These are phyloP conservation scores for Gallinago nigripennis DNA, from an alignment of 2,797 vertebrate genomes.

Conservation along the genomic window DNA sequence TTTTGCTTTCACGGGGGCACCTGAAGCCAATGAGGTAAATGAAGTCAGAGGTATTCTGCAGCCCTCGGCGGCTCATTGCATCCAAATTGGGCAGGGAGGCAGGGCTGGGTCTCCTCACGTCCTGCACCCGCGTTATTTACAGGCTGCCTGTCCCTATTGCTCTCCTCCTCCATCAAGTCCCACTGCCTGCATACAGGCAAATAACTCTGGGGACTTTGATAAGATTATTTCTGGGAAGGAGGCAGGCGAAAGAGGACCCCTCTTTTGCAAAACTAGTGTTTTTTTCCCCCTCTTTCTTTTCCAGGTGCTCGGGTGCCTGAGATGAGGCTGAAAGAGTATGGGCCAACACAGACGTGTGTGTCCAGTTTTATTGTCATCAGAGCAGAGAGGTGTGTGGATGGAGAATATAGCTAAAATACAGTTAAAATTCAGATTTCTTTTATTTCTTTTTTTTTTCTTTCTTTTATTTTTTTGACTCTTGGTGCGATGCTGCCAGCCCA, in stretches of 20 bases:
- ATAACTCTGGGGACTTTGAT: not conserved
- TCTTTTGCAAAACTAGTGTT: not conserved
- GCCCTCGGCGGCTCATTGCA: not conserved
- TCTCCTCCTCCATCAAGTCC: conserved; percentile 2
- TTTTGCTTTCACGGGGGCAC: not conserved
- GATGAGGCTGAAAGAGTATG: not conserved
- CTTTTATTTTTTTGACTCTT: not conserved
- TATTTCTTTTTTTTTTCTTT: not conserved
- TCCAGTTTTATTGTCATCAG: not conserved
- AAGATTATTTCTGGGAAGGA: not conserved
- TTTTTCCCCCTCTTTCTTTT: not conserved
- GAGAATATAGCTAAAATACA: not conserved
- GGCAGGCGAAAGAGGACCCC: not conserved
- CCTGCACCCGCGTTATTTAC: not conserved
- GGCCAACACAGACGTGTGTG: not conserved
- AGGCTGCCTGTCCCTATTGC: not conserved
- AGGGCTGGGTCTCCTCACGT: not conserved
- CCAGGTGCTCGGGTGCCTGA: rapidly evolving
- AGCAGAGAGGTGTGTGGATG: not conserved
- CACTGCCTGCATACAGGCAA: not conserved
- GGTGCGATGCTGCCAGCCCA: rapidly evolving
- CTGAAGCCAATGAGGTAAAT: not conserved
- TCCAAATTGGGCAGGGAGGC: not conserved
- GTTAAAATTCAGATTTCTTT: not conserved
- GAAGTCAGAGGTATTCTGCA: not conserved